Percentiles rank a stretch among this genome's conserved stretches.
phyloP scores from a whole-genome alignment of 1,140 invertebrate species.

The Drosophila asahinai region DNA sequence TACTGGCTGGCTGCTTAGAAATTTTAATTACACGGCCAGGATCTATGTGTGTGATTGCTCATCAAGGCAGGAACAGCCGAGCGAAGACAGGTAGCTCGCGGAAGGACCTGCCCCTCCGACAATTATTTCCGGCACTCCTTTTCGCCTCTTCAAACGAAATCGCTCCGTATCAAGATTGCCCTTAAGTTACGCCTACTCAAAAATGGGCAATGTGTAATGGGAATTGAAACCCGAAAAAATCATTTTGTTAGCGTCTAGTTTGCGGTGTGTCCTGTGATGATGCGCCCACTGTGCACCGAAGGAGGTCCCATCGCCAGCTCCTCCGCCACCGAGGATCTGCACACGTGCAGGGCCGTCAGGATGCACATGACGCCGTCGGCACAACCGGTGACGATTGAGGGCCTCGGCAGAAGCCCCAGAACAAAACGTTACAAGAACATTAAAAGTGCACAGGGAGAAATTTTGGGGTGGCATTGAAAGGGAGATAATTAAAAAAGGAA shows the following conservation, averaged over 20 bases:
- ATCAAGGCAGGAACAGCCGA: conserved; percentile 38
- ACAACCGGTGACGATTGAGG: conserved; percentile 53
- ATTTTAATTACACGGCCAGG: conserved; percentile 59
- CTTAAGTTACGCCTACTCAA: conserved; percentile 56
- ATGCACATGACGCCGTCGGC: conserved; percentile 34
- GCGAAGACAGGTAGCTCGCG: conserved; percentile 60
- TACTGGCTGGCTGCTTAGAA: conserved; percentile 8
- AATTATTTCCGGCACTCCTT: conserved; percentile 73
- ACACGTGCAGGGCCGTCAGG: conserved; percentile 57
- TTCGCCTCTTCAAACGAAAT: conserved; percentile 44
- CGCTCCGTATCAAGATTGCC: conserved; percentile 68
- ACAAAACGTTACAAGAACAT: conserved; percentile 68
- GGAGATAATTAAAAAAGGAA: not conserved
- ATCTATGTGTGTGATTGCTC: conserved; percentile 32
- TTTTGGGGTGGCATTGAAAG: not conserved
- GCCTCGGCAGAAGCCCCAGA: conserved; percentile 10
- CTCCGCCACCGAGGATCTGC: conserved; percentile 25
- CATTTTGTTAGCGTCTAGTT: conserved; percentile 75
- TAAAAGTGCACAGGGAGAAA: conserved; percentile 27
- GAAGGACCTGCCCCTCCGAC: conserved; percentile 48
- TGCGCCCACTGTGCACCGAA: conserved; percentile 62
- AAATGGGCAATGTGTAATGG: not conserved
- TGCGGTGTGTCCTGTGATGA: conserved; percentile 68
- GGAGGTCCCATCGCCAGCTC: conserved; percentile 42
- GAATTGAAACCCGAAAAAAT: conserved; percentile 33